Percentiles rank a stretch among this genome's conserved stretches.
Evolutionary conservation across 2,888 invertebrate genomes (phyloP).

Genomic region (Hirudinaria manillensis): DNA sequence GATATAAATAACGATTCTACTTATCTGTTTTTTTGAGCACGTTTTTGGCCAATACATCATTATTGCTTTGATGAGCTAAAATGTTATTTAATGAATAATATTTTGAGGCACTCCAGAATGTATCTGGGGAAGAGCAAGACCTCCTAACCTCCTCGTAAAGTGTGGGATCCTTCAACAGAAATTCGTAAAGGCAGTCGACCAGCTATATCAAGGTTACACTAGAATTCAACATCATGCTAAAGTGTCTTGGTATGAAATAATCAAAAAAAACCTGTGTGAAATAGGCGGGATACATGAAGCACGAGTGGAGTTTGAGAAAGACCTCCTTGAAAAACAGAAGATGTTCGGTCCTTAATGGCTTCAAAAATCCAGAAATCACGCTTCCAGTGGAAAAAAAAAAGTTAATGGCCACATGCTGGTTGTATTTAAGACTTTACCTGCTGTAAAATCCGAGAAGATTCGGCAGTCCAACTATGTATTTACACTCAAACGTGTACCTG

Average conservation of each 20-base stretch:
- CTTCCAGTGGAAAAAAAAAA: background rate
- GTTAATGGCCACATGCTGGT: background rate
- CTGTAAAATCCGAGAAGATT: slow-evolving; percentile 16
- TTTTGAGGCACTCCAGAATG: too few species aligned
- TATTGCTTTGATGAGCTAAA: slow-evolving; percentile 13
- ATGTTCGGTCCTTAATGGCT: slow-evolving; percentile 18
- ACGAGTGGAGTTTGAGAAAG: slow-evolving; percentile 21
- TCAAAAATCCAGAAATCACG: slow-evolving; percentile 24
- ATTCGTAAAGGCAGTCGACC: slow-evolving; percentile 26
- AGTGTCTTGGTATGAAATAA: background rate
- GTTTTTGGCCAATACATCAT: slow-evolving; percentile 24
- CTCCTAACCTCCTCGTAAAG: slow-evolving; percentile 4
- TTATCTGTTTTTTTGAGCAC: slow-evolving; percentile 12
- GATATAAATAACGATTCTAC: background rate
- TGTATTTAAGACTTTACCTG: background rate
- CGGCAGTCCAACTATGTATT: slow-evolving; percentile 23
- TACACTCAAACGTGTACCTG: slow-evolving; percentile 14
- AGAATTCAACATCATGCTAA: background rate
- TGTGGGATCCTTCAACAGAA: slow-evolving; percentile 12
- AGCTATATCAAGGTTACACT: background rate
- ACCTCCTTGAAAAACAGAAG: slow-evolving; percentile 11
- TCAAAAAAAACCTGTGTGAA: background rate
- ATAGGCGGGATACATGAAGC: slow-evolving; percentile 27
- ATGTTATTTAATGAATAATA: background rate
- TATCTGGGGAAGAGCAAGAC: too few species aligned